These are phyloP conservation scores for Formica exsecta DNA, from an alignment of 1,140 invertebrate genomes.

Conservation along the genomic window DNA sequence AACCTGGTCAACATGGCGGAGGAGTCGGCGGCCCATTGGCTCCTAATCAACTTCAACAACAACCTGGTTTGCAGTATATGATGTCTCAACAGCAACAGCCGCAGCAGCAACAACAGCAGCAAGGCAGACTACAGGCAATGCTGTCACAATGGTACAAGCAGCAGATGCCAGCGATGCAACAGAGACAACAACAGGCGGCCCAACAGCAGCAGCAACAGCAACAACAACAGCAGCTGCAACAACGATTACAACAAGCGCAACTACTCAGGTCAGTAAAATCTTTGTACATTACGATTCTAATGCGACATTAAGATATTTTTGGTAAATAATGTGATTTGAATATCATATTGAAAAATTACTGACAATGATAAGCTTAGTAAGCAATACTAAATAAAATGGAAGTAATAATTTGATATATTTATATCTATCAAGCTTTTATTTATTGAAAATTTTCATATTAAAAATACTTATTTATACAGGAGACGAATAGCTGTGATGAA, in stretches of 20 bases:
- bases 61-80: slow-evolving; percentile 85
- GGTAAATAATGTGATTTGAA: too few relatives aligned
- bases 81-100: slow-evolving; percentile 87
- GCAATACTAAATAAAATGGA: too few relatives aligned
- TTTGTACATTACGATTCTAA: background rate
- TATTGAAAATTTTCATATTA: background rate
- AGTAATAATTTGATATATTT: background rate
- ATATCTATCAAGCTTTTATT: slow-evolving; percentile 4
- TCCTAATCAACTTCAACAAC: slow-evolving; percentile 86
- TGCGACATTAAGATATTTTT: background rate
- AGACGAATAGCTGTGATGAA: slow-evolving; percentile 98
- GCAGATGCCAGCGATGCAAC: slow-evolving; percentile 86
- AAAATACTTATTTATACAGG: slow-evolving; percentile 81
- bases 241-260: slow-evolving; percentile 91
- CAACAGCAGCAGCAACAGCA: slow-evolving; percentile 86
- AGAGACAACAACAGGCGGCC: slow-evolving; percentile 78
- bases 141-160: slow-evolving; percentile 87
- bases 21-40: slow-evolving; percentile 80
- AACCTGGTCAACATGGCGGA: slow-evolving; percentile 81
- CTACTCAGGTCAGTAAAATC: slow-evolving; percentile 84
- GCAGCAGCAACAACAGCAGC: slow-evolving; percentile 84
- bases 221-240: slow-evolving; percentile 86
- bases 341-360: too few relatives aligned
- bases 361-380: too few relatives aligned
- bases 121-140: slow-evolving; percentile 83